Evolutionary conservation across 2,888 invertebrate genomes (phyloP).

Genomic region (Trichogramma evanescens): DNA sequence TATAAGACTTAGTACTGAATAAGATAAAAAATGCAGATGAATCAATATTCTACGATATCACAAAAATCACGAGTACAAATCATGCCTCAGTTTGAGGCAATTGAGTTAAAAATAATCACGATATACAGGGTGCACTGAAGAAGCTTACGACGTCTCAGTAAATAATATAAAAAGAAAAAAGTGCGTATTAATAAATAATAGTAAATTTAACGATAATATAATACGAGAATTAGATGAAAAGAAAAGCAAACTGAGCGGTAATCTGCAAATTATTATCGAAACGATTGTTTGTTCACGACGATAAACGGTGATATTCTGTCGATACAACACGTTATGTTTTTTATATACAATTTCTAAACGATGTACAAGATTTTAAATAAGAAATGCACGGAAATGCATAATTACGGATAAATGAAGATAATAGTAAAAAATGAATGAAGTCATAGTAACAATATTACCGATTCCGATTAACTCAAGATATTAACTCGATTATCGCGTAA

Average conservation of each 20-base stretch:
- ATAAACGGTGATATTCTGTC: constrained; percentile 25
- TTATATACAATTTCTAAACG: constrained; percentile 13
- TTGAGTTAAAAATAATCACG: constrained; percentile 25
- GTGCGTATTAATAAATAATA: constrained; percentile 21
- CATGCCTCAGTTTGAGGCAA: constrained; percentile 35
- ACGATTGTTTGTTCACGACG: constrained; percentile 25
- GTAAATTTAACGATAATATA: not conserved
- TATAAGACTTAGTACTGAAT: constrained; percentile 9
- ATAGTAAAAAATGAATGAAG: constrained; percentile 13
- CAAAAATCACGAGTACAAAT: constrained; percentile 42
- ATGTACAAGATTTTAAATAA: constrained; percentile 17
- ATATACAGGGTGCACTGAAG: constrained; percentile 45
- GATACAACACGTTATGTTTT: constrained; percentile 18
- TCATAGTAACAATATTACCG: constrained; percentile 11
- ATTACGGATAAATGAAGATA: not conserved
- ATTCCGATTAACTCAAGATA: no score
- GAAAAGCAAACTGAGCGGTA: constrained; percentile 24
- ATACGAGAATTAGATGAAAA: constrained; percentile 10
- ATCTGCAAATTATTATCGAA: constrained; percentile 25
- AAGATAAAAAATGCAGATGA: constrained; percentile 8
- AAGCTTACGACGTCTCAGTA: constrained; percentile 36
- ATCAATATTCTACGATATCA: constrained; percentile 29
- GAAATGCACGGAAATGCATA: not conserved
- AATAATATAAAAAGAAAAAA: constrained; percentile 31
- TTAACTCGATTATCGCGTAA: constrained; percentile 6